These are phyloP conservation scores for Sarcophaga bullata DNA, from an alignment of 1,140 invertebrate species.

Conservation along the genomic window DNA sequence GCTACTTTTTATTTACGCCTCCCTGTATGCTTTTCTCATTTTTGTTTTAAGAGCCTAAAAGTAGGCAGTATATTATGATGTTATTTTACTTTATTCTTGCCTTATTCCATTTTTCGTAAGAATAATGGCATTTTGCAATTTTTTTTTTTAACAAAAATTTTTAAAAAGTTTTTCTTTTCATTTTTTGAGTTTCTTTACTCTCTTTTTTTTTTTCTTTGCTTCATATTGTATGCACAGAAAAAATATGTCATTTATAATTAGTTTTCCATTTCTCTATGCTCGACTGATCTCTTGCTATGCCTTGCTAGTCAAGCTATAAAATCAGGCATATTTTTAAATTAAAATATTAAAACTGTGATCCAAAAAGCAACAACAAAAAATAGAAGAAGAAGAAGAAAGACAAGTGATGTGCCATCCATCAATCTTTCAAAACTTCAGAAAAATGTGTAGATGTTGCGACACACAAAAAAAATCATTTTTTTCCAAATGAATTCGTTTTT, in stretches of 20 bases:
- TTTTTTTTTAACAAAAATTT: neutral
- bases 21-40: neutral
- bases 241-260: constrained; percentile 16
- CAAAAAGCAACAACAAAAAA: too few species aligned
- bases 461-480: too few species aligned
- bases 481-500: too few species aligned
- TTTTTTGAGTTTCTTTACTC: too few species aligned
- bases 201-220: too few species aligned
- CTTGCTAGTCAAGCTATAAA: neutral
- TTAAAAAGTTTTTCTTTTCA: neutral
- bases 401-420: too few species aligned
- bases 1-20: too few species aligned
- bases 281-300: neutral
- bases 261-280: constrained; percentile 2
- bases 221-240: neutral
- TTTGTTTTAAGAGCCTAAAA: neutral
- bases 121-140: neutral
- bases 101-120: neutral
- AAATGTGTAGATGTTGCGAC: too few species aligned
- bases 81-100: neutral
- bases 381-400: too few species aligned
- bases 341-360: neutral
- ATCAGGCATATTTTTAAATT: neutral
- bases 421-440: too few species aligned
- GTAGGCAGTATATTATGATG: neutral